Conservation (phyloP, 2,113 vertebrate genomes). For the Oophaga pumilio region DNA sequence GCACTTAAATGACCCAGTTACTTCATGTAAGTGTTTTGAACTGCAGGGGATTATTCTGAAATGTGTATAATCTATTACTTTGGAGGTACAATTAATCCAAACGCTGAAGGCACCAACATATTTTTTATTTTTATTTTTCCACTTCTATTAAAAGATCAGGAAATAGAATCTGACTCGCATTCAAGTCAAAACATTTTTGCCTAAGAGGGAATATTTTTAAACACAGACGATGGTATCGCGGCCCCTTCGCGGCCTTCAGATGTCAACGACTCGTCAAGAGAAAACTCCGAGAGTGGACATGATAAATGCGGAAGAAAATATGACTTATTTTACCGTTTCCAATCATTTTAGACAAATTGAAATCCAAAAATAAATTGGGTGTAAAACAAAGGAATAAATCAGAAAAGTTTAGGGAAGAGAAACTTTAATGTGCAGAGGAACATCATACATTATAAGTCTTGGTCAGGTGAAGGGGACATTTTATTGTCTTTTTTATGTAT, state of each 20-base stretch:
- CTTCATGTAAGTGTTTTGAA: conserved; percentile 55
- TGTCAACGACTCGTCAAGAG: neutral
- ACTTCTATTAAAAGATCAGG: conserved; percentile 27
- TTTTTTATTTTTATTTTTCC: conserved; percentile 6
- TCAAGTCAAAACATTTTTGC: conserved; percentile 17
- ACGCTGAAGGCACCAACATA: conserved; percentile 31
- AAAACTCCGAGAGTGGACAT: neutral
- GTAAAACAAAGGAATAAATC: conserved; percentile 10
- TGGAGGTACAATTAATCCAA: conserved; percentile 55
- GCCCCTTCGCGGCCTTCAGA: neutral
- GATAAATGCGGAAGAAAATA: conserved; percentile 4
- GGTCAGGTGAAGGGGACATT: neutral
- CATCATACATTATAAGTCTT: neutral
- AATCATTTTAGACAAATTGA: conserved; percentile 33
- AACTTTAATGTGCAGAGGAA: neutral
- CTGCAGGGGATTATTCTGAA: conserved; percentile 51
- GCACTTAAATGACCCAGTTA: conserved; percentile 56
- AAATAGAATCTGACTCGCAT: neutral
- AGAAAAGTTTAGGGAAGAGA: neutral
- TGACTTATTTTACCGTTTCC: conserved; percentile 25
- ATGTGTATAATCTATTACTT: conserved; percentile 56
- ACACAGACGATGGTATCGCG: neutral
- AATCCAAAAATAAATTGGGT: conserved; percentile 24
- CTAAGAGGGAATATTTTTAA: conserved; percentile 3
- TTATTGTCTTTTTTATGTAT: neutral